Evolutionary conservation across 2,888 invertebrate genomes (phyloP), one percentile per base, ranked within the genome.

Genomic region (Stenodera caucasica): DNA sequence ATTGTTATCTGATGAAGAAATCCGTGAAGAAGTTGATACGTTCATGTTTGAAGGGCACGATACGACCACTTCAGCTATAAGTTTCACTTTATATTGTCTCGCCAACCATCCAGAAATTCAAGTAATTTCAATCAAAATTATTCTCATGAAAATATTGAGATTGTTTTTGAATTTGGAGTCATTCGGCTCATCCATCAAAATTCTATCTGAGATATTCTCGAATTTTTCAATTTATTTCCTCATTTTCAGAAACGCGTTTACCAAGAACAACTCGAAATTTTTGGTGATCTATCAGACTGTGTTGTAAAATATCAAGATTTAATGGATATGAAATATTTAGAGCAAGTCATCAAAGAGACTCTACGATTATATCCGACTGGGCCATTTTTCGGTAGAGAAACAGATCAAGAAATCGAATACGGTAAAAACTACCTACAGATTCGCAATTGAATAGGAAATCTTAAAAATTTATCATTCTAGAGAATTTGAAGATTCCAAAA

Each of bases 21-120:
- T 90, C 40, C 82, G 87, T 55, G 87, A 89, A 74, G 88, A 90
- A 80, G 88, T 90, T n/a, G n/a, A n/a, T n/a, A n/a, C n/a, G n/a
- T n/a, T n/a, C n/a, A n/a, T n/a, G n/a, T n/a, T n/a, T n/a, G n/a
- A n/a, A n/a, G n/a, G n/a, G n/a, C n/a, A n/a, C n/a, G n/a, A n/a
- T n/a, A n/a, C n/a, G n/a, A n/a, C n/a, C n/a, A n/a, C n/a, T n/a
- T n/a, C n/a, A n/a, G n/a, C n/a, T n/a, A n/a, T n/a, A n/a, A n/a
- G n/a, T n/a, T n/a, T n/a, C n/a, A n/a, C n/a, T n/a, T n/a, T n/a
- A n/a, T n/a, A n/a, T n/a, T n/a, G n/a, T n/a, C n/a, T n/a, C n/a
- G n/a, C n/a, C n/a, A n/a, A n/a, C n/a, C n/a, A n/a, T n/a, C n/a
- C n/a, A n/a, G n/a, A n/a, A n/a, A n/a, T n/a, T n/a, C n/a, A n/a